Percentiles rank a stretch among this genome's conserved stretches.
Conservation (phyloP, 2,113 vertebrate genomes). For the Nicator chloris region DNA sequence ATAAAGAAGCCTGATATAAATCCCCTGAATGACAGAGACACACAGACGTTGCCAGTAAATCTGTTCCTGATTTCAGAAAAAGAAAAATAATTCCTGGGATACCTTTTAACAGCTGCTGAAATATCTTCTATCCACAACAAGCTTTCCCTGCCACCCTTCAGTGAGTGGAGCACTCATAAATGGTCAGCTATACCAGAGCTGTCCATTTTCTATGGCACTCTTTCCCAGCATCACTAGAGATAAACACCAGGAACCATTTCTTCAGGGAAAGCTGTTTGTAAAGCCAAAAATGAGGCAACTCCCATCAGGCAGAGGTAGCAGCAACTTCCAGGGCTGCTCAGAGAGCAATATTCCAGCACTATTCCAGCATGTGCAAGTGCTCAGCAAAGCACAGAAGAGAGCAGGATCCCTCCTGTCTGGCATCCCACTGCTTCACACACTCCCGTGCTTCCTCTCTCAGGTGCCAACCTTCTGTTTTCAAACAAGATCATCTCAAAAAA, state of each 20-base stretch:
- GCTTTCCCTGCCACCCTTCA: background rate
- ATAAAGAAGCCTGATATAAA: background rate
- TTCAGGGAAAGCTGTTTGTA: background rate
- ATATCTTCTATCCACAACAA: background rate
- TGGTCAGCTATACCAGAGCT: background rate
- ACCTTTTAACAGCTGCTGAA: background rate
- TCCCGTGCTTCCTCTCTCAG: background rate
- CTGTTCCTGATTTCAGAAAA: background rate
- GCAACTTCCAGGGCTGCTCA: background rate
- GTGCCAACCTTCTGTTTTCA: constrained; percentile 53
- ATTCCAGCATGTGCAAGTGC: background rate
- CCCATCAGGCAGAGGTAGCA: background rate
- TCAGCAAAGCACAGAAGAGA: background rate
- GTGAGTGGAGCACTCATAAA: background rate
- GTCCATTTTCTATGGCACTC: background rate
- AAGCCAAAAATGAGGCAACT: background rate
- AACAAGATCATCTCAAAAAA: background rate
- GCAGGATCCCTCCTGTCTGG: background rate
- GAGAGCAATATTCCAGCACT: background rate
- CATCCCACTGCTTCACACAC: constrained; percentile 13
- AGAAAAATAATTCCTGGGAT: background rate
- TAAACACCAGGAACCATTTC: background rate
- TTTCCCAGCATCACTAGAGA: background rate
- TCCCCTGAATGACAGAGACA: background rate
- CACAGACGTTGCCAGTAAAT: background rate